Evolutionary conservation across 2,113 vertebrate genomes (phyloP).

Genomic region (Solea solea): DNA sequence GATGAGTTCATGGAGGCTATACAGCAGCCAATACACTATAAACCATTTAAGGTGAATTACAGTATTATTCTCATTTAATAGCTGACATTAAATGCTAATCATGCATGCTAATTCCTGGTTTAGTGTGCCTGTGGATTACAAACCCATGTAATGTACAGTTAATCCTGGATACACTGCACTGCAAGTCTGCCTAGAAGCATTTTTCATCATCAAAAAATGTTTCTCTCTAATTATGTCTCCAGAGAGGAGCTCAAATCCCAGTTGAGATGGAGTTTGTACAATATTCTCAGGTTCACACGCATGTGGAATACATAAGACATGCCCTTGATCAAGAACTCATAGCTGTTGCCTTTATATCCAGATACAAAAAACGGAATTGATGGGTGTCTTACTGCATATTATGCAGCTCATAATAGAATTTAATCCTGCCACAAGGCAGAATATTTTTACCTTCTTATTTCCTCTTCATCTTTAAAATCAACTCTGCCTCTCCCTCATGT

Average conservation of each 20-base stretch:
- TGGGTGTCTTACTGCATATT: slow-evolving; percentile 16
- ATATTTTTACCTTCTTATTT: slow-evolving; percentile 13
- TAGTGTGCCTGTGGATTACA: slow-evolving; percentile 70
- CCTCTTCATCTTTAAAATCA: slow-evolving; percentile 25
- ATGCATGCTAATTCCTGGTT: slow-evolving; percentile 69
- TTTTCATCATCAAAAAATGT: slow-evolving; percentile 64
- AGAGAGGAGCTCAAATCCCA: slow-evolving; percentile 56
- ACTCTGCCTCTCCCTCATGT: neutral
- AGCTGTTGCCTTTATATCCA: slow-evolving; percentile 12
- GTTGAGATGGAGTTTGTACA: slow-evolving; percentile 42
- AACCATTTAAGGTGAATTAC: slow-evolving; percentile 66
- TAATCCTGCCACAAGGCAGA: slow-evolving; percentile 14
- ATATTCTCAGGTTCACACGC: slow-evolving; percentile 28
- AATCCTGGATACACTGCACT: slow-evolving; percentile 62
- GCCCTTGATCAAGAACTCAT: slow-evolving; percentile 43
- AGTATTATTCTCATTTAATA: slow-evolving; percentile 67
- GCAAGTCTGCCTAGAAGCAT: slow-evolving; percentile 54
- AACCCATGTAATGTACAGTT: slow-evolving; percentile 70
- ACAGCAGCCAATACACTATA: slow-evolving; percentile 47
- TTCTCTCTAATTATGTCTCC: slow-evolving; percentile 68
- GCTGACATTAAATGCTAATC: slow-evolving; percentile 69
- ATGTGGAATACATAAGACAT: slow-evolving; percentile 34
- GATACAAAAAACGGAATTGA: slow-evolving; percentile 40
- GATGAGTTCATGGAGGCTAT: slow-evolving; percentile 28
- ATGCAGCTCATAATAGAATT: slow-evolving; percentile 31